Evolutionary conservation across 1,140 invertebrate species (phyloP), one percentile per base, ranked within the genome.

Genomic region (Aporrectodea caliginosa): DNA sequence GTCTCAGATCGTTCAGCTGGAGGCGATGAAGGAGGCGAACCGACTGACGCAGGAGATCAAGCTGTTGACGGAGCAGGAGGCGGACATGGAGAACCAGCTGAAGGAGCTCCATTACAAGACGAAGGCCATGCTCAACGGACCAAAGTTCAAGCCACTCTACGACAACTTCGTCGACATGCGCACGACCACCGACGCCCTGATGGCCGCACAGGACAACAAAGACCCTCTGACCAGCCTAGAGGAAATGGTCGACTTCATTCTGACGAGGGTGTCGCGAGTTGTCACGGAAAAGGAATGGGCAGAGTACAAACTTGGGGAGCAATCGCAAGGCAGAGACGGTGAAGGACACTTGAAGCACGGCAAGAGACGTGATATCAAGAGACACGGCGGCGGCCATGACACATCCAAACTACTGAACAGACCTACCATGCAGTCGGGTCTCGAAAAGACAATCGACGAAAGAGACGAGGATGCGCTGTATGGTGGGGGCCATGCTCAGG

Each of bases 1-100:
- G 73, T 29, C 73, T 14, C 73, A 75, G 33, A 34, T 75, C 27
- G 32, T 58, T 22, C 6, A 58, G 43, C 43, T 58, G 43, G 43
- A 58, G 43, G 43, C 43, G 43, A 58, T 12, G 43, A 58, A 22
- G 43, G 43, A 58, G 22, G 43, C 43, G 43, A 58, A 58, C 43
- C 43, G 43, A 22, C 43, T 58, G 43, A 58, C 43, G 43, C 43
- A 58, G 43, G 43, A 58, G 43, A 58, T 58, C 43, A 58, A 58
- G 22, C 43, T 58, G 43, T 22, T 58, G 6, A 6, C 6, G 43
- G 6, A 58, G 43, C 43, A 58, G 43, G 43, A 58, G 6, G 43
- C 43, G 6, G 43, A 58, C 6, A 6, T 58, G 6, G 43, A 58
- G 22, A 22, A 58, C 43, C 6, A 12, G 6, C 43, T 58, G 43